These are phyloP conservation scores for Drosophila punjabiensis DNA, from an alignment of 1,140 invertebrate species.

Conservation along the genomic window DNA sequence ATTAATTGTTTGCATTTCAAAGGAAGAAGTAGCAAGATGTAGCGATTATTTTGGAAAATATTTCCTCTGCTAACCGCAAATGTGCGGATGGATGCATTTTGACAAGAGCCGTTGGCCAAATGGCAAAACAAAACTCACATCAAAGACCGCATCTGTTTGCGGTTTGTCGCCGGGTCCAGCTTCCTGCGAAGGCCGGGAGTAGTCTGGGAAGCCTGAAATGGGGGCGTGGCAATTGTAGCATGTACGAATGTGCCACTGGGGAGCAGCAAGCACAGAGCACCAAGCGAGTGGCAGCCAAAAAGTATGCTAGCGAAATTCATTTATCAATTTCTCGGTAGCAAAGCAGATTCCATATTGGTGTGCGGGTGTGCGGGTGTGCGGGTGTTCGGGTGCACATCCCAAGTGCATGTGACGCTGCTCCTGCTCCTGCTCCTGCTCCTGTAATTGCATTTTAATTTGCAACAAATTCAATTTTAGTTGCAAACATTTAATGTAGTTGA, in stretches of 20 bases:
- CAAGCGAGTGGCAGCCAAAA: neutral
- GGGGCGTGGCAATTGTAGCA: conserved; percentile 2
- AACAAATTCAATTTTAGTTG: conserved; percentile 68
- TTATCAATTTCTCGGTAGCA: conserved; percentile 28
- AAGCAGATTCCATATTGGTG: conserved; percentile 2
- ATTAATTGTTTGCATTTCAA: neutral
- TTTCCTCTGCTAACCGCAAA: neutral
- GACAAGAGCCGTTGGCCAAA: conserved; percentile 17
- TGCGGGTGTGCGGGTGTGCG: neutral
- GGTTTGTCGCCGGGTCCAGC: conserved; percentile 15
- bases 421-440: conserved; percentile 1
- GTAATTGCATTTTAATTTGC: conserved; percentile 74
- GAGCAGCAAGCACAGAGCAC: neutral
- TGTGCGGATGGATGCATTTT: conserved; percentile 6
- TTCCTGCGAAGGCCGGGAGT: neutral
- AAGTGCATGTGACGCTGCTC: too few relatives aligned
- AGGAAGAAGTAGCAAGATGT: neutral
- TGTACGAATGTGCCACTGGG: neutral
- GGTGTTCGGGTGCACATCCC: neutral
- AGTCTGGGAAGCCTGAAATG: neutral
- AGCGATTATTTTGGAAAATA: neutral
- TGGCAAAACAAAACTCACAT: conserved; percentile 16
- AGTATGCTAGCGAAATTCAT: conserved; percentile 23
- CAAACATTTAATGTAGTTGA: conserved; percentile 54
- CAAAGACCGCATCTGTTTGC: conserved; percentile 39